Evolutionary conservation across 2,888 invertebrate genomes (phyloP).

Genomic region (Steromphala cineraria): DNA sequence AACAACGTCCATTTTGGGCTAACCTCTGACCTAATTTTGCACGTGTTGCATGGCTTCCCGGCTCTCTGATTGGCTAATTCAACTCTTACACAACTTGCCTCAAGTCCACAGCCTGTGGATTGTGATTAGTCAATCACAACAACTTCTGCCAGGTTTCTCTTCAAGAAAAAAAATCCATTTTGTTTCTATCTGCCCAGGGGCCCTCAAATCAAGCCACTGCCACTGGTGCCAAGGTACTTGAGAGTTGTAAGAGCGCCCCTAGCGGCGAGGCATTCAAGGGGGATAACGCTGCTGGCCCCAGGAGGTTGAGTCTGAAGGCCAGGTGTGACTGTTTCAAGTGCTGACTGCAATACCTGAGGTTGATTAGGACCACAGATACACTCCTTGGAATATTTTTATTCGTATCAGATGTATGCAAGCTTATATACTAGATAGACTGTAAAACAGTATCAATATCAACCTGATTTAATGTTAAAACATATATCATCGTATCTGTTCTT

Average conservation of each 20-base stretch:
- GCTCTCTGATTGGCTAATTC: background rate
- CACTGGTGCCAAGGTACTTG: constrained; percentile 4
- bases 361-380: too few relatives aligned
- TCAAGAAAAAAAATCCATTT: background rate
- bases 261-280: background rate
- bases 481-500: too few relatives aligned
- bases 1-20: background rate
- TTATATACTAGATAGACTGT: too few relatives aligned
- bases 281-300: background rate
- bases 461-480: too few relatives aligned
- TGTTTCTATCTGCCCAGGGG: background rate
- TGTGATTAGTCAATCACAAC: background rate
- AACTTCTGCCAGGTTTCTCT: background rate
- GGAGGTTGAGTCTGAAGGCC: background rate
- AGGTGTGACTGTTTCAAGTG: background rate
- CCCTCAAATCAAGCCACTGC: background rate
- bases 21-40: background rate
- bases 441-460: too few relatives aligned
- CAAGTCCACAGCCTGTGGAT: background rate
- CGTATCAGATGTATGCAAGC: too few relatives aligned
- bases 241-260: background rate
- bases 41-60: background rate
- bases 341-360: too few relatives aligned
- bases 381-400: too few relatives aligned
- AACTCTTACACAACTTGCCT: background rate